Evolutionary conservation across 2,797 vertebrate genomes (phyloP), one percentile per base, ranked within the genome.

Genomic region (Nannoperca obscura): DNA sequence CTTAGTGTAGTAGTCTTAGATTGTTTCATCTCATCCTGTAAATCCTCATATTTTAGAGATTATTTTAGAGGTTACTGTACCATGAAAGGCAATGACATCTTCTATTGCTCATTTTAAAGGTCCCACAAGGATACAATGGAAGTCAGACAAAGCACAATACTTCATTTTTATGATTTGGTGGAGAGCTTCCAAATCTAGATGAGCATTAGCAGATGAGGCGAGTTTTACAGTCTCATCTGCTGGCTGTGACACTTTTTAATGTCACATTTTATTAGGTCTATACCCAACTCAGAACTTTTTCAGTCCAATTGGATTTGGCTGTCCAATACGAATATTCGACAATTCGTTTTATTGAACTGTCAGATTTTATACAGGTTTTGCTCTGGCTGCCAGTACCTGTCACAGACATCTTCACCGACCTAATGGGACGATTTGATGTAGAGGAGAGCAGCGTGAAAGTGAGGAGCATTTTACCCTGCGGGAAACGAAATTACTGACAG

Each of bases 111-210:
- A 74, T 72, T 85, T 89, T 92, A 82, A 88, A 54, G 30, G 62
- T 78, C 78, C 65, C 79, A 82, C 54, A 70, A 64, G 81, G 76
- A 83, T 66, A 52, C 27, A 49, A 76, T 59, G 58, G 64, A 81
- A 74, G 80, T 53, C 62, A 83, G 81, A 61, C 69, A 44, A 69
- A 74, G 71, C 62, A 71, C 86, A 82, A 81, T 90, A 80, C 5
- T 54, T 91, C 81, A 90, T 86, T 59, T 93, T 89, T 90, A 91
- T 87, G 78, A 82, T 82, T 78, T 71, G 47, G 75, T 42, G 49
- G 77, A 61, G 38, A 73, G 53, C 73, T 87, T 87, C 57, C 57
- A 78, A 67, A 79, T 70, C 59, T 69, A 54, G 77, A 72, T 66
- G 40, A 55, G 54, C 40, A 76, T 84, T 80, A 83, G 71, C 55